Evolutionary conservation across 2,113 vertebrate genomes (phyloP).

Genomic region (Hippocampus mohnikei): DNA sequence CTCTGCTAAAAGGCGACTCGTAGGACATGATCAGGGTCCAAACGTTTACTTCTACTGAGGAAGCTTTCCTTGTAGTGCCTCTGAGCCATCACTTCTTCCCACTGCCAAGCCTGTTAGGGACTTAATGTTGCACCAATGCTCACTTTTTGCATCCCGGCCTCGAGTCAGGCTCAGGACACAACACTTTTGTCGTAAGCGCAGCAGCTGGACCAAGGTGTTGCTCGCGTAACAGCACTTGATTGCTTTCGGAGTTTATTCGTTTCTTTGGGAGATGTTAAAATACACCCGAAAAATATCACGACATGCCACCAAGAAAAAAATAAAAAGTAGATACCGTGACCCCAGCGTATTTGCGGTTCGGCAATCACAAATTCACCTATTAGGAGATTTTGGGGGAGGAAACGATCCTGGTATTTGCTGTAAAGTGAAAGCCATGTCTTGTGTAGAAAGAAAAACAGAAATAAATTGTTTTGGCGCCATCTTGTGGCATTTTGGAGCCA

Average conservation of each 20-base stretch:
- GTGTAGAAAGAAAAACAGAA: background rate
- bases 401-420: background rate
- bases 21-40: constrained; percentile 45
- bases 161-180: constrained; percentile 27
- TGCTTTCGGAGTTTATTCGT: constrained; percentile 57
- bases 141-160: constrained; percentile 27
- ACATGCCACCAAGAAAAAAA: background rate
- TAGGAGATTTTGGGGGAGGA: background rate
- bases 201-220: constrained; percentile 8
- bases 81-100: constrained; percentile 50
- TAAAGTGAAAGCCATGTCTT: background rate
- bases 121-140: constrained; percentile 1
- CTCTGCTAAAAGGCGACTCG: constrained; percentile 20
- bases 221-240: constrained; percentile 17
- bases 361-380: background rate
- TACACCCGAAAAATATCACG: background rate
- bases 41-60: constrained; percentile 54
- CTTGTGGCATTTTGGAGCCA: background rate
- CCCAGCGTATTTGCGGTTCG: background rate
- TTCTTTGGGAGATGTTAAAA: constrained; percentile 14
- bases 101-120: constrained; percentile 59
- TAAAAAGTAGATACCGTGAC: background rate
- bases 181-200: constrained; percentile 4
- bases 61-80: constrained; percentile 64
- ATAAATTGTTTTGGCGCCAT: background rate